phyloP scores from a whole-genome alignment of 1,140 invertebrate species.

The Notospermus geniculatus region DNA sequence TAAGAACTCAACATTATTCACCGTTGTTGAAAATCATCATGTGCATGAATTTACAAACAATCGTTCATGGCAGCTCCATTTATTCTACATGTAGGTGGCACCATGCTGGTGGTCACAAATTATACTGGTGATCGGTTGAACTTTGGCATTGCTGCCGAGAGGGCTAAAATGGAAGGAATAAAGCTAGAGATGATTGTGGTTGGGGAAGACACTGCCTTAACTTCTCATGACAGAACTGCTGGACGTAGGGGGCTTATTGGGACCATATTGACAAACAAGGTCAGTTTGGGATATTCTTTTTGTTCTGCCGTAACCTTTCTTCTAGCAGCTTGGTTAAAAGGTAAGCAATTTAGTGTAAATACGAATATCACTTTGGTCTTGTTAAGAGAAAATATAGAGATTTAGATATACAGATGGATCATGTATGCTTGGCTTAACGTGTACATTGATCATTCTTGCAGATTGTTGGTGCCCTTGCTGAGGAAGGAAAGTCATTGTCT shows the following conservation, averaged over 20 bases:
- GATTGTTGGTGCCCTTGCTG: conserved; percentile 72
- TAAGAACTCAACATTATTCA: too few relatives aligned
- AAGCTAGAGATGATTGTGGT: conserved; percentile 67
- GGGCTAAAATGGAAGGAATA: conserved; percentile 63
- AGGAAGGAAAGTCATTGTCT: conserved; percentile 62
- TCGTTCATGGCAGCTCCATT: background rate
- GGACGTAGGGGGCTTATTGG: conserved; percentile 75
- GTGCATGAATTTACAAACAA: too few relatives aligned
- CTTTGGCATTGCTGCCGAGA: conserved; percentile 77
- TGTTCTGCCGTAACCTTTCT: too few relatives aligned
- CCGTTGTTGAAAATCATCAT: too few relatives aligned
- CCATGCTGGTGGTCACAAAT: conserved; percentile 73
- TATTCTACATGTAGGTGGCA: conserved; percentile 59
- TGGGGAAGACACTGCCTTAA: conserved; percentile 70
- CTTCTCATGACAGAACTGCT: conserved; percentile 47
- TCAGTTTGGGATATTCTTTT: too few relatives aligned
- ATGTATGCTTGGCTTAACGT: conserved; percentile 12
- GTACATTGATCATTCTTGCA: conserved; percentile 37
- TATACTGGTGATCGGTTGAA: conserved; percentile 84
- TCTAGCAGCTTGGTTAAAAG: too few relatives aligned
- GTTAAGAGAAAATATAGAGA: conserved; percentile 24
- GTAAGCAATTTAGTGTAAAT: too few relatives aligned
- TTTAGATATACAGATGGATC: conserved; percentile 5
- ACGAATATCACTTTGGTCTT: too few relatives aligned
- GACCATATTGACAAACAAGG: conserved; percentile 69